A percentile compares a stretch with the other conserved stretches of the same genome.
Conservation (phyloP, 2,113 vertebrate genomes). For the Eira barbara region DNA sequence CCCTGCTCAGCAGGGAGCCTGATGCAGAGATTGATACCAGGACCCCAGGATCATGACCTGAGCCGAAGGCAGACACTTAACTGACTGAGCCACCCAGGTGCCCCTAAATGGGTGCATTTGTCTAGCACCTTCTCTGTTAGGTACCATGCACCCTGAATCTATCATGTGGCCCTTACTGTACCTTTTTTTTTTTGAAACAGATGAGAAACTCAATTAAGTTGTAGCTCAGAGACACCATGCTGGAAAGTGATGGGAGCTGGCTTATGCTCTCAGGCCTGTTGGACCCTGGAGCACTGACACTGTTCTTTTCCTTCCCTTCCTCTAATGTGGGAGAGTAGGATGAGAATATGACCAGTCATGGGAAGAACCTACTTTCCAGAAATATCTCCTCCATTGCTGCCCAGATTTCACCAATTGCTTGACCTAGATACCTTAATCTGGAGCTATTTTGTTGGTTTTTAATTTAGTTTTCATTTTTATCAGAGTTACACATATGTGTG, state of each 20-base stretch:
- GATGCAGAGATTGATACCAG: background rate
- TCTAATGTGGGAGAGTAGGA: background rate
- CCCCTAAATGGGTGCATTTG: background rate
- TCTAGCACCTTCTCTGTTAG: background rate
- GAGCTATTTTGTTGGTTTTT: background rate
- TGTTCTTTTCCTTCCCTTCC: too few relatives aligned
- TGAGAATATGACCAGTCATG: background rate
- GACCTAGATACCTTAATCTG: background rate
- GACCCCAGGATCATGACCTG: background rate
- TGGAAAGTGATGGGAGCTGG: background rate
- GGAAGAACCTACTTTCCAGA: background rate
- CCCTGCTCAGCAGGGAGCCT: too few relatives aligned
- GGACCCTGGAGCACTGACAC: accelerated
- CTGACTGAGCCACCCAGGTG: background rate
- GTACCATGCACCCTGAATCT: too few relatives aligned
- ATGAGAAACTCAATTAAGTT: background rate
- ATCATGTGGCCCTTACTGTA: background rate
- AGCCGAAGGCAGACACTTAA: background rate
- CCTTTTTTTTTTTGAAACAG: background rate
- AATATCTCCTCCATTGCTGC: background rate
- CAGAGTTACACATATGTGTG: background rate
- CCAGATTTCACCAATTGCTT: background rate
- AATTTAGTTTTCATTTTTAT: background rate
- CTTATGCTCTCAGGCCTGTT: too few relatives aligned
- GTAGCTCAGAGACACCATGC: background rate